Evolutionary conservation across 2,113 vertebrate genomes (phyloP).

Genomic region (Lepisosteus oculatus): DNA sequence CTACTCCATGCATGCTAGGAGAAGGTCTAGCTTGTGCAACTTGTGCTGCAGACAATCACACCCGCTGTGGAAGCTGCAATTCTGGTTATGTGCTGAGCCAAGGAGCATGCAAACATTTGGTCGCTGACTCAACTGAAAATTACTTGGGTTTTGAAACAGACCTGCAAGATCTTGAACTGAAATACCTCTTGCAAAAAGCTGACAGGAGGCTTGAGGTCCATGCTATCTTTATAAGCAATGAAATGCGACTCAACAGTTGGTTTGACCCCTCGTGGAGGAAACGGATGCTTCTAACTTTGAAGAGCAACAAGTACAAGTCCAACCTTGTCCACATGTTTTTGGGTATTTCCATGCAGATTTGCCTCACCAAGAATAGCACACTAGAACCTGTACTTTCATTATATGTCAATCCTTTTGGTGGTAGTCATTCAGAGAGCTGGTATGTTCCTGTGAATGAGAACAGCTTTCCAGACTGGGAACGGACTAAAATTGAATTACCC

Average conservation of each 20-base stretch:
- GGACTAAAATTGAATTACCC: constrained; percentile 87
- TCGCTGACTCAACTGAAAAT: constrained; percentile 91
- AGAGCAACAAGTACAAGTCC: constrained; percentile 97
- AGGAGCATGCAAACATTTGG: constrained; percentile 84
- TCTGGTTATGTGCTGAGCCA: constrained; percentile 81
- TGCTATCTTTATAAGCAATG: constrained; percentile 96
- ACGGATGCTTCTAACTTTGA: constrained; percentile 90
- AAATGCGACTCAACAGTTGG: constrained; percentile 98
- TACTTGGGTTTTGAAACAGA: constrained; percentile 94
- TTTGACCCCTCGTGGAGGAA: constrained; percentile 96
- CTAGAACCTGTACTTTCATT: constrained; percentile 89
- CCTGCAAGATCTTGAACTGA: constrained; percentile 91
- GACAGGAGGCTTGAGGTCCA: constrained; percentile 91
- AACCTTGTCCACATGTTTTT: constrained; percentile 95
- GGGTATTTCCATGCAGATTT: constrained; percentile 91
- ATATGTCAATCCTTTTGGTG: constrained; percentile 93
- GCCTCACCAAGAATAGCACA: constrained; percentile 96
- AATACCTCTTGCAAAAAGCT: constrained; percentile 83
- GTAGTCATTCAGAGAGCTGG: constrained; percentile 98
- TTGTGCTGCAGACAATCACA: constrained; percentile 86
- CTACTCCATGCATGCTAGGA: constrained; percentile 79
- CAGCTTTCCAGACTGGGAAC: constrained; percentile 89
- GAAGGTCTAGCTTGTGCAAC: constrained; percentile 74
- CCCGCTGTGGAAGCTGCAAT: constrained; percentile 90
- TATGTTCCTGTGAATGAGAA: constrained; percentile 89